Conservation (phyloP, 2,888 invertebrate genomes). For the Tridacna crocea region DNA sequence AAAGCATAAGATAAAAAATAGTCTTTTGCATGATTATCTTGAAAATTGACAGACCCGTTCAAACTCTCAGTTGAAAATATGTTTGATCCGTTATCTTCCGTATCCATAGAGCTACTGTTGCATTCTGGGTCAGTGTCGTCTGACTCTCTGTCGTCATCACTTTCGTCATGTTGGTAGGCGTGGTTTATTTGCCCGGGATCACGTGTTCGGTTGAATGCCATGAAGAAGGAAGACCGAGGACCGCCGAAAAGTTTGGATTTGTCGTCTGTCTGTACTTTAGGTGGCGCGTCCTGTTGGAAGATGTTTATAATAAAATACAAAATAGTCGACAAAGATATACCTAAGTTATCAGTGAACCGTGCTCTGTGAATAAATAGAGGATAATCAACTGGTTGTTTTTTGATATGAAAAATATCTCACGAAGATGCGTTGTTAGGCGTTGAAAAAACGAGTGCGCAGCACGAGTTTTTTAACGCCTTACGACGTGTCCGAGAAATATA, state of each 20-base stretch:
- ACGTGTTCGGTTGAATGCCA: constrained; percentile 11
- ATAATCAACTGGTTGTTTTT: too few relatives aligned
- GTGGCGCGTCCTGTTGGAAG: neutral
- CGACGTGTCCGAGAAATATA: neutral
- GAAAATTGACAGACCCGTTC: neutral
- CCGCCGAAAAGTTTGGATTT: constrained; percentile 9
- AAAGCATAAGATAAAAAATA: too few relatives aligned
- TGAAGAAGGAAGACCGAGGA: constrained; percentile 13
- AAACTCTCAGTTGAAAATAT: neutral
- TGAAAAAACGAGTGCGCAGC: too few relatives aligned
- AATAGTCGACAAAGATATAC: neutral
- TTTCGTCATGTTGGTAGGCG: constrained; percentile 38
- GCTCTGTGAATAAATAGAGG: too few relatives aligned
- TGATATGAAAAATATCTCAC: too few relatives aligned
- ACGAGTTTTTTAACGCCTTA: neutral
- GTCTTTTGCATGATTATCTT: too few relatives aligned
- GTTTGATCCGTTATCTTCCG: constrained; percentile 17
- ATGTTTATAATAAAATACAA: neutral
- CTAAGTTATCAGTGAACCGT: neutral
- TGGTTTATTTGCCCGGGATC: constrained; percentile 48
- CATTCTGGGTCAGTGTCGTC: constrained; percentile 19
- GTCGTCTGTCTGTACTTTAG: neutral
- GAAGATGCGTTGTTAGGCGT: too few relatives aligned
- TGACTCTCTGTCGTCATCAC: constrained; percentile 29
- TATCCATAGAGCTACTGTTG: constrained; percentile 17